Evolutionary conservation across 2,113 vertebrate species (phyloP).

Genomic region (Tricholaema leucomelas): DNA sequence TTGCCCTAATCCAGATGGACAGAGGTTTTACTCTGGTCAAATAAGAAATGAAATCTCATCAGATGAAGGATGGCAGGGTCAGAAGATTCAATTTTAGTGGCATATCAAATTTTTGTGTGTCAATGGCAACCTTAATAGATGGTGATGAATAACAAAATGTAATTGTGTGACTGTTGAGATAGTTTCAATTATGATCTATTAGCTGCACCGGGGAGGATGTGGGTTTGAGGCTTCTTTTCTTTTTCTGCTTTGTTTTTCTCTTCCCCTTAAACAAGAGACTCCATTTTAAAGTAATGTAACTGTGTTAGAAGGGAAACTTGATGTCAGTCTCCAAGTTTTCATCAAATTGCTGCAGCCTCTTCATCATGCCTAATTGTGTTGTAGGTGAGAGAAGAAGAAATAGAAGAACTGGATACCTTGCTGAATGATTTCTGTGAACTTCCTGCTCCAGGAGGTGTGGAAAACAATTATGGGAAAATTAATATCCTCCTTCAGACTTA

Average conservation of each 20-base stretch:
- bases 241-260: neutral
- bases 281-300: conserved; percentile 20
- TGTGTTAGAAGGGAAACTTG: conserved; percentile 23
- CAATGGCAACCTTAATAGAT: conserved; percentile 77
- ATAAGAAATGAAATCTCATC: conserved; percentile 83
- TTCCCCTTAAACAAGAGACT: neutral
- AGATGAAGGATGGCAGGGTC: conserved; percentile 72
- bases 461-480: conserved; percentile 97
- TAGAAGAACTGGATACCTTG: conserved; percentile 91
- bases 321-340: conserved; percentile 52
- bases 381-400: conserved; percentile 95
- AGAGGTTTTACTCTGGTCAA: conserved; percentile 80
- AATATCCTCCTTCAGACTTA: conserved; percentile 98
- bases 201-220: conserved; percentile 3
- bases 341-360: conserved; percentile 39
- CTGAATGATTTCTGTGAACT: conserved; percentile 88
- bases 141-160: conserved; percentile 77
- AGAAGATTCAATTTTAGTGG: conserved; percentile 78
- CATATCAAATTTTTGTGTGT: conserved; percentile 78
- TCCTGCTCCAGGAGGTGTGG: conserved; percentile 91
- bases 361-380: conserved; percentile 54
- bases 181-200: conserved; percentile 71
- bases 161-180: conserved; percentile 73
- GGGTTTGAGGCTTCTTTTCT: neutral
- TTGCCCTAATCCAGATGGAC: conserved; percentile 76